These are phyloP conservation scores for Zosterops japonicus DNA, from an alignment of 2,113 vertebrate species.

Conservation along the genomic window DNA sequence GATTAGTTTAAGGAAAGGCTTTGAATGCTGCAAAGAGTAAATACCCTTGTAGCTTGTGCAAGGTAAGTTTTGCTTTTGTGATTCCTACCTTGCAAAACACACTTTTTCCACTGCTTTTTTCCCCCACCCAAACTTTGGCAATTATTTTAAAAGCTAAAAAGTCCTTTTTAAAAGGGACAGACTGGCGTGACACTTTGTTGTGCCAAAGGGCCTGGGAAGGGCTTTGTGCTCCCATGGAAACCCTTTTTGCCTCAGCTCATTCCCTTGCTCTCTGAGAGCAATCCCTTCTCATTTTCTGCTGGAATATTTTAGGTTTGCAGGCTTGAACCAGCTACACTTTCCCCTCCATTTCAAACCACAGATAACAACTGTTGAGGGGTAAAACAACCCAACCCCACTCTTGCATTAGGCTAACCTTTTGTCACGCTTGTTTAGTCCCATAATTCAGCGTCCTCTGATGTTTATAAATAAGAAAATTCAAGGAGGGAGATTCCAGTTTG, in stretches of 20 bases:
- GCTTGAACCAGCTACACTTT: background rate
- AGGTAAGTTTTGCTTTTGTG: background rate
- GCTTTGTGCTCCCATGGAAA: background rate
- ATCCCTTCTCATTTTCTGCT: background rate
- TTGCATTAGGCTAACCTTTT: background rate
- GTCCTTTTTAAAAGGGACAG: background rate
- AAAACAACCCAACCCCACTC: background rate
- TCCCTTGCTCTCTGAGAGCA: background rate
- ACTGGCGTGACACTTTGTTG: background rate
- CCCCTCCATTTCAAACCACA: background rate
- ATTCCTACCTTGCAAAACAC: background rate
- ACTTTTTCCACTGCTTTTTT: background rate
- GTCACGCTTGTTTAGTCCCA: background rate
- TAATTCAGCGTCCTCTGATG: fast-evolving
- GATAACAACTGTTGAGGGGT: background rate
- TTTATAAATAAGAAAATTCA: background rate
- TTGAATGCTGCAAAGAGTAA: background rate
- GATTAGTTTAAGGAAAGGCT: background rate
- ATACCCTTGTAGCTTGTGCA: background rate
- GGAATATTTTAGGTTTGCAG: background rate
- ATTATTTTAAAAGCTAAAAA: background rate
- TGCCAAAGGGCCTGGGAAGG: background rate
- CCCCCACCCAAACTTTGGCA: too few relatives aligned
- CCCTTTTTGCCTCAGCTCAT: background rate
- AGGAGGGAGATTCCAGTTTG: background rate